Base-by-base conservation (phyloP, 2,113 vertebrate species). In the Sinocyclocheilus anshuiensis region DNA sequence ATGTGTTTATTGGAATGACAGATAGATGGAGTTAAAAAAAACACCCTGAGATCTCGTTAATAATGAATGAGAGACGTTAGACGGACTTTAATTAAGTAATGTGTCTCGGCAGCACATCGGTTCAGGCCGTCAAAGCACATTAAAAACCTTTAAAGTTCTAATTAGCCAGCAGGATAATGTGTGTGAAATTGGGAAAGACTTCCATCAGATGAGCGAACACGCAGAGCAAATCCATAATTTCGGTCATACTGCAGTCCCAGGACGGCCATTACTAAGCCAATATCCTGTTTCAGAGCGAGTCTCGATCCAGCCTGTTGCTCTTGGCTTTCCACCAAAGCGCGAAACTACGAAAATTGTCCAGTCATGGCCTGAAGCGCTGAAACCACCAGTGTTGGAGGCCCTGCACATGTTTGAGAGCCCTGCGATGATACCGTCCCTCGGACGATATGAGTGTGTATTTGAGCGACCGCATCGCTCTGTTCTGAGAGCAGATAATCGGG, bases 261-360 rank as follows among this genome's bases (percentile, higher is more conserved):
- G 91, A 92, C 88, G 89, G 92, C 92, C 93, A 94, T 94, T 94
- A 94, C 92, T 91, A 93, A 92, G 88, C 92, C 89, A 94, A 93
- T 94, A 94, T 95, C 94, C 93, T 92, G 93, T 94, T 95, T 91
- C 92, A 93, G 94, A 94, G 93, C 90, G 90, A 92, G 85, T 18
- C 82, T 87, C 84, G 89, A 91, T 92, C 79, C 85, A 87, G 91
- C 91, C 61, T 95, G 94, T 94, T 94, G 90, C 90, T 92, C 87
- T 95, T 95, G 94, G 94, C 93, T 85, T 24, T 86, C 74, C 89
- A 93, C 93, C 94, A 94, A 93, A 92, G 92, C 90, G 67, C 86
- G 75, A 90, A 93, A 94, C 91, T 93, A 94, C 94, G 92, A 94
- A 95, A 95, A 95, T 94, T 88, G 94, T 95, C 91, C 91, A 93